Percentiles rank a stretch among this genome's conserved stretches.
These are phyloP conservation scores for Empidonax traillii DNA, from an alignment of 2,113 vertebrate genomes.

Conservation along the genomic window DNA sequence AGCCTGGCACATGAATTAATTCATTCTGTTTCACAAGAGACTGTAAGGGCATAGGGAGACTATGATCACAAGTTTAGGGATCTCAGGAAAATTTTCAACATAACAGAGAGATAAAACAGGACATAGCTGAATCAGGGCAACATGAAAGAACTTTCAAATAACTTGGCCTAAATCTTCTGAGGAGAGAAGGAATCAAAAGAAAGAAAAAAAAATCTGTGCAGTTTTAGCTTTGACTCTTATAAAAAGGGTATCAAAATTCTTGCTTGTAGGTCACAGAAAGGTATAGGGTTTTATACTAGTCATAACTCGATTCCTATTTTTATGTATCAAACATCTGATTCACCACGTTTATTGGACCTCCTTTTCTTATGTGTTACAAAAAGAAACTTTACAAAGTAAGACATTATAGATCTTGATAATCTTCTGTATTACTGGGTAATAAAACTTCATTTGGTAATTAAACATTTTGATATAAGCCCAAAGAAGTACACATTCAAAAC, in stretches of 20 bases:
- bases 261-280: neutral
- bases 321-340: neutral
- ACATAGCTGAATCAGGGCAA: neutral
- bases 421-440: neutral
- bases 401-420: neutral
- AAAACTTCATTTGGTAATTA: neutral
- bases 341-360: neutral
- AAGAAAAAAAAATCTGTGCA: neutral
- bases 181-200: neutral
- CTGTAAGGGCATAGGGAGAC: neutral
- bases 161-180: neutral
- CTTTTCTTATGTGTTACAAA: neutral
- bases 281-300: neutral
- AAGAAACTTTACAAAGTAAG: neutral
- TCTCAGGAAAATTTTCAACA: neutral
- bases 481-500: neutral
- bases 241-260: neutral
- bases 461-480: neutral
- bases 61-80: neutral
- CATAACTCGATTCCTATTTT: neutral
- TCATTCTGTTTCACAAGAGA: neutral
- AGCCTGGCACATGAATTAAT: neutral
- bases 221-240: neutral
- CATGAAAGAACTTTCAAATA: neutral
- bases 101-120: neutral